Percentiles rank a stretch among this genome's conserved stretches.
Evolutionary conservation across 1,140 invertebrate species (phyloP).

Genomic region (Acromyrmex charruanus): DNA sequence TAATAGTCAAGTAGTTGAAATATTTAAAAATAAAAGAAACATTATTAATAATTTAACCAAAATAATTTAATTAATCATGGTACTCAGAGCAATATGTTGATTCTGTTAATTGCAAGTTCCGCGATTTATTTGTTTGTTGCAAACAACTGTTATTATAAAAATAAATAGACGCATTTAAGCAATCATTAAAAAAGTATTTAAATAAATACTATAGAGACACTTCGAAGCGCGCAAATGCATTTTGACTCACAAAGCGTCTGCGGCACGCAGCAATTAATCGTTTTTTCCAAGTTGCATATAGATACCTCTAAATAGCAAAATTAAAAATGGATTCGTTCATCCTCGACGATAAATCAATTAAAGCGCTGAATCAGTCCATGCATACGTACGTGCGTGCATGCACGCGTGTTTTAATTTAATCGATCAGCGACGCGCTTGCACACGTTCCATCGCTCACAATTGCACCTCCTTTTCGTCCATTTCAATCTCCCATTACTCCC

Average conservation of each 20-base stretch:
- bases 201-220: slow-evolving; percentile 41
- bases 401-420: slow-evolving; percentile 62
- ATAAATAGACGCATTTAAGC: not conserved
- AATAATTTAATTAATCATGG: not conserved
- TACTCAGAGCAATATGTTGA: not conserved
- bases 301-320: slow-evolving; percentile 70
- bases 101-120: not conserved
- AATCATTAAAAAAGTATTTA: slow-evolving; percentile 21
- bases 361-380: slow-evolving; percentile 46
- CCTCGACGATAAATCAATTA: slow-evolving; percentile 65
- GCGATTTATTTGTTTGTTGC: not conserved
- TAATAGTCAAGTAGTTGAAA: not conserved
- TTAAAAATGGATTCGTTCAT: slow-evolving; percentile 69
- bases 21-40: not conserved
- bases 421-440: slow-evolving; percentile 19
- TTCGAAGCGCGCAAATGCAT: not conserved
- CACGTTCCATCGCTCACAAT: slow-evolving; percentile 25
- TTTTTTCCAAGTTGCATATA: slow-evolving; percentile 3
- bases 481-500: slow-evolving; percentile 29
- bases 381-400: slow-evolving; percentile 13
- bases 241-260: slow-evolving; percentile 23
- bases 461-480: slow-evolving; percentile 11
- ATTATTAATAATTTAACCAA: not conserved
- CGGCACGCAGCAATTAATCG: slow-evolving; percentile 48
- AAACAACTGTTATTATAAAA: not conserved